Percentiles rank a stretch among this genome's conserved stretches.
Conservation (phyloP, 2,113 vertebrate genomes). For the Nipponia nippon region DNA sequence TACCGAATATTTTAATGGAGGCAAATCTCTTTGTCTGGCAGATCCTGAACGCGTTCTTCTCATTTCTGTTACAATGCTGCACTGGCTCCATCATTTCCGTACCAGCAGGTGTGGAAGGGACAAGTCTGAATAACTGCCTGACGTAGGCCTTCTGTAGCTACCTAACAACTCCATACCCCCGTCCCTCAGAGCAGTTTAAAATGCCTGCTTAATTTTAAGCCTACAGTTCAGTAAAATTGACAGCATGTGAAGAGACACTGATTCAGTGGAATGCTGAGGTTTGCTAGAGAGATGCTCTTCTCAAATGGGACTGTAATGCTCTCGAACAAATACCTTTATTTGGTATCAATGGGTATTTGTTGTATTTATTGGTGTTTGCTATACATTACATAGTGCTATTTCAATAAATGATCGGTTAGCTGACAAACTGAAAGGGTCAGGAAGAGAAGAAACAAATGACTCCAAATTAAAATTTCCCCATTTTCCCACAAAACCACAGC, state of each 20-base stretch:
- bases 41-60: background rate
- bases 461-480: background rate
- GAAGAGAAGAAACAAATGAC: background rate
- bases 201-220: background rate
- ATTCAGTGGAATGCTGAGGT: background rate
- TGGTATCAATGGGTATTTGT: background rate
- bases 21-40: background rate
- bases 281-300: background rate
- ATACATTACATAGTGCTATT: background rate
- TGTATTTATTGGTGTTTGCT: background rate
- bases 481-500: background rate
- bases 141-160: background rate
- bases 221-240: background rate
- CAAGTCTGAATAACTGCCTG: background rate
- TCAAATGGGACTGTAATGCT: background rate
- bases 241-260: background rate
- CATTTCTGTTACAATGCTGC: background rate
- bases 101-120: background rate
- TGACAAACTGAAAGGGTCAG: background rate
- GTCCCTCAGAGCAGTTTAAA: background rate
- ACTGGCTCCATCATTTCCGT: background rate
- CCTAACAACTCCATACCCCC: background rate
- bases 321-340: background rate
- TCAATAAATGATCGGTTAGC: background rate
- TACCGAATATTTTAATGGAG: background rate